Conservation (phyloP, 1,140 invertebrate genomes). For the Zaprionus ornatus region DNA sequence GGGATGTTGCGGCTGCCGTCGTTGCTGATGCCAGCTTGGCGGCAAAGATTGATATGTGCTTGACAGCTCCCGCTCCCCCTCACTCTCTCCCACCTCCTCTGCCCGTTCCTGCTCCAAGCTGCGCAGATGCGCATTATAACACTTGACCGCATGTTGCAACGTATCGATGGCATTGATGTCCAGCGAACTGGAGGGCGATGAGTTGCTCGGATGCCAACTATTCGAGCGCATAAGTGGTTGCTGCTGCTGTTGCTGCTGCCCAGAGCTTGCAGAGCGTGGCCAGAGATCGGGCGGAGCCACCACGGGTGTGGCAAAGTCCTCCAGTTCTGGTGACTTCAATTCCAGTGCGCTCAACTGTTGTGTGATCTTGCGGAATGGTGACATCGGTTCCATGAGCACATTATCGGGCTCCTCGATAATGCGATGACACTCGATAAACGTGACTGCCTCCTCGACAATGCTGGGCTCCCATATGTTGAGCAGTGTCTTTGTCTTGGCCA, state of each 20-base stretch:
- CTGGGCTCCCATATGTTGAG: conserved; percentile 92
- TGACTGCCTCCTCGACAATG: conserved; percentile 92
- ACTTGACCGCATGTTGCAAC: conserved; percentile 76
- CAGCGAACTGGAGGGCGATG: conserved; percentile 66
- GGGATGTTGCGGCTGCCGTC: conserved; percentile 41
- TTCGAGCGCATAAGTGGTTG: conserved; percentile 76
- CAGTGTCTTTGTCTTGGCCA: conserved; percentile 90
- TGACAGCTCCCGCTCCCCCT: neutral
- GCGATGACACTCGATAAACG: conserved; percentile 90
- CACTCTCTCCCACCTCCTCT: conserved; percentile 29
- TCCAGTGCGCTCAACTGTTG: conserved; percentile 90
- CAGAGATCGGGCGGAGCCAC: conserved; percentile 87
- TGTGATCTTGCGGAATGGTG: conserved; percentile 90
- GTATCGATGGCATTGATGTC: conserved; percentile 80
- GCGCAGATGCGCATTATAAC: conserved; percentile 76
- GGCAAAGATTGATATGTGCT: conserved; percentile 78
- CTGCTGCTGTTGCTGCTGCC: no score
- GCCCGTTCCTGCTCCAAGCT: conserved; percentile 43
- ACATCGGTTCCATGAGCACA: conserved; percentile 85
- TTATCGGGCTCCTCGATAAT: conserved; percentile 83
- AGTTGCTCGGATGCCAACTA: conserved; percentile 72
- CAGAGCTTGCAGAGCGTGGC: conserved; percentile 79
- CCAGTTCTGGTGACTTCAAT: conserved; percentile 88
- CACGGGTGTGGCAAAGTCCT: conserved; percentile 89
- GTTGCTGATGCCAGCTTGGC: conserved; percentile 22